Evolutionary conservation across 2,113 vertebrate genomes (phyloP), one percentile per base, ranked within the genome.

Genomic region (Numida meleagris): DNA sequence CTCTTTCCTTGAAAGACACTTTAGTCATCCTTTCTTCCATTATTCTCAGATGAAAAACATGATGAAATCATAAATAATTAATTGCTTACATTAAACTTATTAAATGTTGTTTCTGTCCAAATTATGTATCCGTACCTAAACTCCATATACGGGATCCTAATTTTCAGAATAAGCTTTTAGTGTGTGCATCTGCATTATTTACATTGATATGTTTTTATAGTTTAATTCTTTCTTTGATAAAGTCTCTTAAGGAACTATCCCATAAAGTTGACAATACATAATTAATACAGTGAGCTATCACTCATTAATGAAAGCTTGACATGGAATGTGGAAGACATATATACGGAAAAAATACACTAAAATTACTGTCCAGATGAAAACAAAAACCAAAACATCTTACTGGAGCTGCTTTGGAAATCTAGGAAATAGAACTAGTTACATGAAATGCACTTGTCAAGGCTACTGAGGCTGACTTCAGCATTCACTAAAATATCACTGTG

Each of bases 251-350:
- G 79, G 10, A 81, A 66, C 36, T 27, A 24, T 51, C 33, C 51
- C 48, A 91, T 43, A 87, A 86, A 94, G 94, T 89, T 65, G 87
- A 12, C 76, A 82, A 66, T 75, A 85, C 91, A 15, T 38, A 94
- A 85, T 87, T 67, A 94, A 72, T n/a, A 67, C 18, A 48, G 15
- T 78, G 34, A 89, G 42, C 66, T 90, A 65, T 91, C 77, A 84
- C 31, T 95, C 91, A 72, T 63, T 75, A 83, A 4, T 86, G 59
- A 86, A 94, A 90, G 8, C 71, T 83, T 75, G 76, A 50, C 61
- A 48, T 21, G 38, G 33, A 88, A 12, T 31, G 73, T 18, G 92
- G 59, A 20, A 89, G 40, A 12, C 51, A 53, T 67, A 61, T 77
- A 70, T 10, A 17, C 31, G 27, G 27, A 71, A 81, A 79, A 18